phyloP scores from a whole-genome alignment of 2,888 invertebrate genomes.

The Mythimna ferrago region DNA sequence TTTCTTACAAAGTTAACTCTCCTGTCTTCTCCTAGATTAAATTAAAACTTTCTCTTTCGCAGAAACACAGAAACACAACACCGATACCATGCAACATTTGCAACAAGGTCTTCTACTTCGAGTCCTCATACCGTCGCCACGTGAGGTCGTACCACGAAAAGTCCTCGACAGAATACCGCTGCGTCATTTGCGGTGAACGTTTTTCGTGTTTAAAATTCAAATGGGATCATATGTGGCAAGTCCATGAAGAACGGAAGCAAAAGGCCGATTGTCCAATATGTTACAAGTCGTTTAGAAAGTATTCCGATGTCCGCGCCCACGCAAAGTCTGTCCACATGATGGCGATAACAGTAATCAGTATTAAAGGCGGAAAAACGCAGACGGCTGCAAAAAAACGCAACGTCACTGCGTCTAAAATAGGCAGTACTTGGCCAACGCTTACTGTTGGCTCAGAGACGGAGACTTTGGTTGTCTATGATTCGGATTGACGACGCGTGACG shows the following conservation, averaged over 20 bases:
- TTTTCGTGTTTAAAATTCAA: constrained; percentile 61
- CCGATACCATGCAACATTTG: constrained; percentile 68
- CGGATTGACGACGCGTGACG: constrained; percentile 14
- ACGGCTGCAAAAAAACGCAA: neutral
- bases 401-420: no score
- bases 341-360: neutral
- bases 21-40: no score
- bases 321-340: neutral
- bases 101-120: constrained; percentile 61
- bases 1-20: no score
- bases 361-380: neutral
- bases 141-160: constrained; percentile 31
- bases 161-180: constrained; percentile 18
- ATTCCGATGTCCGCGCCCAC: constrained; percentile 69
- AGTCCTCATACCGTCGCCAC: constrained; percentile 65
- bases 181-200: constrained; percentile 61
- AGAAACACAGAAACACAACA: constrained; percentile 64
- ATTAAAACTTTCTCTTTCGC: constrained; percentile 16
- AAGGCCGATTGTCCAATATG: constrained; percentile 77
- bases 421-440: neutral
- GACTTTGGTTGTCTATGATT: constrained; percentile 41
- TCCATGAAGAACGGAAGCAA: constrained; percentile 67
- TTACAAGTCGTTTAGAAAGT: constrained; percentile 67
- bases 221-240: constrained; percentile 78
- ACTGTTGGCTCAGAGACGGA: neutral